phyloP scores from a whole-genome alignment of 2,888 invertebrate genomes.

The Hylaea fasciaria region DNA sequence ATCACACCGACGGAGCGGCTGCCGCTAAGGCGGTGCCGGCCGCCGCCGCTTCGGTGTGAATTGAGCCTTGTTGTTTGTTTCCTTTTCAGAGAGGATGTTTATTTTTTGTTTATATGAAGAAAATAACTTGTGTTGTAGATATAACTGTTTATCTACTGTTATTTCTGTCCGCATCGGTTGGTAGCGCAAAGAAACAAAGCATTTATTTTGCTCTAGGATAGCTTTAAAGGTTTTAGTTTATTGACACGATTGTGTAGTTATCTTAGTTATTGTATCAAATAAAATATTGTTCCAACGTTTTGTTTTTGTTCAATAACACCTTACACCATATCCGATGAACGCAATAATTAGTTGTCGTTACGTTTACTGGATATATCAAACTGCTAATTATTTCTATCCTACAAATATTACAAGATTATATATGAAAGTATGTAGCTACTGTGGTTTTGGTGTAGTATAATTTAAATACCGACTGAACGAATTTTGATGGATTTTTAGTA shows the following conservation, averaged over 20 bases:
- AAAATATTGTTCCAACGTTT: conserved; percentile 58
- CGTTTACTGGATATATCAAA: too few species aligned
- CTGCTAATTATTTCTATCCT: too few species aligned
- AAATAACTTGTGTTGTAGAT: background rate
- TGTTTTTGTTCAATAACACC: conserved; percentile 38
- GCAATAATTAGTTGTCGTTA: too few species aligned
- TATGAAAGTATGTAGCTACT: too few species aligned
- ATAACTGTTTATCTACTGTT: background rate
- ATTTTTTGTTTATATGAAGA: conserved; percentile 9
- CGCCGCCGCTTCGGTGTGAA: too few species aligned
- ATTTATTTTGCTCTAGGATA: conserved; percentile 73
- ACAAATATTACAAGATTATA: too few species aligned
- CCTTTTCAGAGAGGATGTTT: conserved; percentile 9
- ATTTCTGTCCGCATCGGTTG: conserved; percentile 11
- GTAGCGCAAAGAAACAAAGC: conserved; percentile 50
- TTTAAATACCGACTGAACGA: too few species aligned
- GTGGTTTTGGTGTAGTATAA: too few species aligned
- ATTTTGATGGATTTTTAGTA: too few species aligned
- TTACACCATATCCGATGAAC: too few species aligned
- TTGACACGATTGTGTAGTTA: conserved; percentile 60
- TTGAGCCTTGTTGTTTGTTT: background rate
- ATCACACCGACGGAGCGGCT: too few species aligned
- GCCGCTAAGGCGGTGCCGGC: too few species aligned
- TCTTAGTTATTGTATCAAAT: conserved; percentile 65
- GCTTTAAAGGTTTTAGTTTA: conserved; percentile 76